Evolutionary conservation across 2,113 vertebrate genomes (phyloP), one percentile per base, ranked within the genome.

Genomic region (Hemiscyllium ocellatum): DNA sequence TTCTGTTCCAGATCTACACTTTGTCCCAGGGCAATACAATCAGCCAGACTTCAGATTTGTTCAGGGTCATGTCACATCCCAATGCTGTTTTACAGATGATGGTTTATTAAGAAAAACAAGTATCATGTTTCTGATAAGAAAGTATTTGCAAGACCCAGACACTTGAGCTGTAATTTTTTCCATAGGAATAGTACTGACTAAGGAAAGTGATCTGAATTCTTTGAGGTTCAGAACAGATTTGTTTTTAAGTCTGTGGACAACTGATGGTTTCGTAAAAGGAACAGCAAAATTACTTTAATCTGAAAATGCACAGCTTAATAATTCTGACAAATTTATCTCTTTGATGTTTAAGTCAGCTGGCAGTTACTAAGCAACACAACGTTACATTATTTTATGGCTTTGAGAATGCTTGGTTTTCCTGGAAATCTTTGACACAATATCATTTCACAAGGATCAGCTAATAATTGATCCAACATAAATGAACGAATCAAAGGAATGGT

Each of bases 261-360:
- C 13, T 29, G 96, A 19, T 0, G 33, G 47, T 86, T 95, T 1
- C 0, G 19, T 95, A 91, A 93, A 95, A 50, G 33, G 26, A 61
- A 95, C 76, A 95, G 65, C 33, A 96, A 56, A 56, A 0, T 0
- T 87, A 96, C 89, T 83, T 1, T 0, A 66, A 72, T 96, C 91
- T 96, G 96, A 72, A 96, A 97, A 97, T 98, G 97, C 97, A 96
- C 98, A 98, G 97, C 97, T 97, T 97, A 96, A 97, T 96, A 97
- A 17, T 0, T 72, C 65, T 95, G 96, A n/a, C 70, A 96, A 76
- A 1, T 93, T 69, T 95, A 96, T 83, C 83, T 20, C 0, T 96
- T 97, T 78, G 0, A 95, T 52, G 17, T 96, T 96, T 96, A 96
- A 94, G 96, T 3, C 68, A 69, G 94, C 95, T 96, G n/a, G 86